Base-by-base conservation (phyloP, 2,113 vertebrate species). In the Solea senegalensis region DNA sequence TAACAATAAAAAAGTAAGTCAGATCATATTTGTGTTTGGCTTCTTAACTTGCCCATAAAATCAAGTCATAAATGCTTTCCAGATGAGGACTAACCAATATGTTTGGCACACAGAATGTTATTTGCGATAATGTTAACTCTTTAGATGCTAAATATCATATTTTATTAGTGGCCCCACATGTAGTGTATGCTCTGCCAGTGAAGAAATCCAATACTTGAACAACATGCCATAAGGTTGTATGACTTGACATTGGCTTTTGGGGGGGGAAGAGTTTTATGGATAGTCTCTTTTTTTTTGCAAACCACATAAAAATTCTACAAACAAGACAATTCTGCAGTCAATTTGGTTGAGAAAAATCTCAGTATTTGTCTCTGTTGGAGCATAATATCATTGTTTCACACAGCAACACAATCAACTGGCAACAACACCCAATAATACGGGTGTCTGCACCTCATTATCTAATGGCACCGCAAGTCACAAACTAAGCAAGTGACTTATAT, bases 331-430 rank as follows among this genome's bases (percentile, higher is more conserved):
- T 11, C 44, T 14, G 12, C 5, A 15, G 28, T 57, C 39, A 28
- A 34, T 48, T 28, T 13, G 26, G 5, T 9, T 8, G 3, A 57
- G 44, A 16, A 14, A 9, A 13, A 9, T 9, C 3, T 26, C 11
- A 10, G 43, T 51, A 39, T 26, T 52, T 6, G 39, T 57, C 13
- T 53, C 51, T 52, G 59, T 53, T n/a, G 8, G 8, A 15, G 7
- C 5, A 41, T 7, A 27, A 48, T 0, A 14, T 27, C 8, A 16
- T 28, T 16, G 9, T 45, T 39, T 39, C 21, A 28, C 54, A 41
- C 8, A 16, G 41, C 53, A 57, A 26, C 62, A 67, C 43, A 48
- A 70, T 49, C 39, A 45, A 21, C 54, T 54, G 28, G 14, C 16
- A 34, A 28, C 15, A 1, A 12, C 46, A 34, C 26, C 16, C 52